Evolutionary conservation across 2,888 invertebrate genomes (phyloP).

Genomic region (Endomychus coccineus): DNA sequence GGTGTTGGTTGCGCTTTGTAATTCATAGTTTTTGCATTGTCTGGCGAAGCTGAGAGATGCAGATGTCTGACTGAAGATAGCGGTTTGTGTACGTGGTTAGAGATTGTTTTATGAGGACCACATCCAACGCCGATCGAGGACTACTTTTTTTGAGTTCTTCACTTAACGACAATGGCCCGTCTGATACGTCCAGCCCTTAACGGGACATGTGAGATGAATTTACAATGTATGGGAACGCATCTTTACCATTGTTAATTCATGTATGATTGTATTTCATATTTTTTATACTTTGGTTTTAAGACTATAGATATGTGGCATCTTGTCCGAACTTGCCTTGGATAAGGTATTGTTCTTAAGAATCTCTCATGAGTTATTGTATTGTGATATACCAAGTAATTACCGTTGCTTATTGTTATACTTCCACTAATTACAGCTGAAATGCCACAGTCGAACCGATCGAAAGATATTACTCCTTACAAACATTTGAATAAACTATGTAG

Average conservation of each 20-base stretch:
- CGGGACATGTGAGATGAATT: constrained; percentile 37
- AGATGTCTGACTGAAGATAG: constrained; percentile 32
- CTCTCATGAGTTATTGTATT: too few relatives aligned
- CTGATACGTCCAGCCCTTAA: constrained; percentile 26
- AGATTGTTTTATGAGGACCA: constrained; percentile 36
- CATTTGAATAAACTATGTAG: too few relatives aligned
- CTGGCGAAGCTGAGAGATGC: constrained; percentile 27
- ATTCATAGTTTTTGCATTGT: constrained; percentile 28
- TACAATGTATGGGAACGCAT: constrained; percentile 41
- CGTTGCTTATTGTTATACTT: too few relatives aligned
- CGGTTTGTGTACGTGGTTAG: constrained; percentile 24
- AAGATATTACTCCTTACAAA: too few relatives aligned
- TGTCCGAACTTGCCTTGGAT: too few relatives aligned
- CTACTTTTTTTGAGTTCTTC: constrained; percentile 29
- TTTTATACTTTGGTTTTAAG: constrained; percentile 3
- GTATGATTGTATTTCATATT: constrained; percentile 28
- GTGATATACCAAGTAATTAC: too few relatives aligned
- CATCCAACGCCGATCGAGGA: constrained; percentile 30
- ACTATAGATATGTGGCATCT: too few relatives aligned
- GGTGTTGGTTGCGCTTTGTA: constrained; percentile 21
- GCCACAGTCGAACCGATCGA: too few relatives aligned
- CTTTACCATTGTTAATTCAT: constrained; percentile 37
- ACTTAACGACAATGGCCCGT: constrained; percentile 30
- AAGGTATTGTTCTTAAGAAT: too few relatives aligned
- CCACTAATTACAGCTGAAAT: too few relatives aligned